Percentiles rank a stretch among this genome's conserved stretches.
These are phyloP conservation scores for Perognathus longimembris DNA, from an alignment of 2,113 vertebrate species.

Conservation along the genomic window DNA sequence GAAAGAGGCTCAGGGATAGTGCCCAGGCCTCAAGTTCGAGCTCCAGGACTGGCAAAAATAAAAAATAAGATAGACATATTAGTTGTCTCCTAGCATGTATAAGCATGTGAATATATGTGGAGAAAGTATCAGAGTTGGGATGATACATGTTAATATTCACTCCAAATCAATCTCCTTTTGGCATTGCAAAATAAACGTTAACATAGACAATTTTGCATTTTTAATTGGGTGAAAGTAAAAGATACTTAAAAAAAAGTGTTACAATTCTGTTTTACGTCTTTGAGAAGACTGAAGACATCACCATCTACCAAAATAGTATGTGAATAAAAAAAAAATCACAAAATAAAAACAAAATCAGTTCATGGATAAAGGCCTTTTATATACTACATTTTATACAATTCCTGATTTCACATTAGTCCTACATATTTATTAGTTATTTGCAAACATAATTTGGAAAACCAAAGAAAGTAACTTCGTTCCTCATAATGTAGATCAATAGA, in stretches of 20 bases:
- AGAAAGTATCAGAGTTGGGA: background rate
- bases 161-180: slow-evolving; percentile 22
- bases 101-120: no score
- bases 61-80: background rate
- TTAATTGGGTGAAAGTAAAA: slow-evolving; percentile 65
- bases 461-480: background rate
- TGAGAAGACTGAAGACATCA: background rate
- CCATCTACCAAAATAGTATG: slow-evolving; percentile 8
- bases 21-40: no score
- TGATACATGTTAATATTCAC: background rate
- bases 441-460: slow-evolving; percentile 33
- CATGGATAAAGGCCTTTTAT: background rate
- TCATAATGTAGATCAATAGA: slow-evolving; percentile 15
- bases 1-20: no score
- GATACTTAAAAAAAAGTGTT: slow-evolving; percentile 52
- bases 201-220: slow-evolving; percentile 5
- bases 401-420: slow-evolving; percentile 39
- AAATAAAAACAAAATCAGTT: slow-evolving; percentile 24
- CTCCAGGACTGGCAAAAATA: no score
- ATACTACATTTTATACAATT: background rate
- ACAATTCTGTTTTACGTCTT: background rate
- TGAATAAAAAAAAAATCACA: background rate
- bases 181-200: slow-evolving; percentile 3
- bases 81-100: background rate
- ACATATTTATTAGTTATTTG: slow-evolving; percentile 55